These are phyloP conservation scores for Oryzias woworae DNA, from an alignment of 2,113 vertebrate species.

Conservation along the genomic window DNA sequence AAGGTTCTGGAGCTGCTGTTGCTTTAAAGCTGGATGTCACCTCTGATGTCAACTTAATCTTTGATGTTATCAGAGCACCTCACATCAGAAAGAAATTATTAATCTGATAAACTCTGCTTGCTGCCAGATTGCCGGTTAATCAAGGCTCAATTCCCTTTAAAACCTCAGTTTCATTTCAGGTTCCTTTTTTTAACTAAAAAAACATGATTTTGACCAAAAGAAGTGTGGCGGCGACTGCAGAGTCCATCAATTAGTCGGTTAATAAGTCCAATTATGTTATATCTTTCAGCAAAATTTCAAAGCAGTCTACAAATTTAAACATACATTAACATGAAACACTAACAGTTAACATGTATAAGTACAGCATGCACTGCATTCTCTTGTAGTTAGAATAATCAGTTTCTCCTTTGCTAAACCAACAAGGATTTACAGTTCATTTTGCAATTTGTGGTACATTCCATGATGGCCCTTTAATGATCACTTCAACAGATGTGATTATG, in stretches of 20 bases:
- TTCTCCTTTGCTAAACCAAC: no score
- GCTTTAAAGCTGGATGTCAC: constrained; percentile 2
- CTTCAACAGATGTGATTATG: not conserved
- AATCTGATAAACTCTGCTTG: constrained; percentile 9
- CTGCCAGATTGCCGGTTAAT: constrained; percentile 12
- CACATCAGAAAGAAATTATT: constrained; percentile 23
- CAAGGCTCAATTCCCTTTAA: constrained; percentile 8
- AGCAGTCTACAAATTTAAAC: not conserved
- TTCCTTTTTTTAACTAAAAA: not conserved
- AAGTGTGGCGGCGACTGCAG: constrained; percentile 2
- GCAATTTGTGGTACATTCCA: not conserved
- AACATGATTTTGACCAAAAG: not conserved
- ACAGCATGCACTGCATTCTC: no score
- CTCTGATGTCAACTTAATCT: constrained; percentile 15
- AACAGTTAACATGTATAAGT: no score
- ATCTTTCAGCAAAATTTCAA: not conserved
- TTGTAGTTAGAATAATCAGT: no score
- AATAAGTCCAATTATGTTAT: not conserved
- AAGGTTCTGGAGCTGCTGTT: not conserved
- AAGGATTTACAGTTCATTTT: no score
- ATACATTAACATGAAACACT: not conserved
- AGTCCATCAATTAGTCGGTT: constrained; percentile 25
- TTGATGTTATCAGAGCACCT: constrained; percentile 17
- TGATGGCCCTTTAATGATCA: not conserved
- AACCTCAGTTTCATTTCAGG: not conserved